Conservation (phyloP, 2,797 vertebrate species). For the Phylloscopus collybita region DNA sequence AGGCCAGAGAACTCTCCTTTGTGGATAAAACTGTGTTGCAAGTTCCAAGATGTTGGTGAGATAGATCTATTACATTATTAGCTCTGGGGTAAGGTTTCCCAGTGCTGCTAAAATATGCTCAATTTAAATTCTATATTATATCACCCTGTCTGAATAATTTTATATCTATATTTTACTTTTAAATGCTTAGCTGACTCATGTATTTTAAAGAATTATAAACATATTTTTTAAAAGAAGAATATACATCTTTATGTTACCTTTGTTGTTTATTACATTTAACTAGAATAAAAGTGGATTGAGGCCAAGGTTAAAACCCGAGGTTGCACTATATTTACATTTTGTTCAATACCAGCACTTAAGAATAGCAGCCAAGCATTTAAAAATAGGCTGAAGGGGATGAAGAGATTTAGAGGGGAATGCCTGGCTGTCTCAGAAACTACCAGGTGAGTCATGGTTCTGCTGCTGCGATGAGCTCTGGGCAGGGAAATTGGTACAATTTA, state of each 20-base stretch:
- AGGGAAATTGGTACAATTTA: neutral
- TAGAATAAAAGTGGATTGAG: constrained; percentile 35
- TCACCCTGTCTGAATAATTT: constrained; percentile 63
- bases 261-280: constrained; percentile 60
- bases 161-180: constrained; percentile 72
- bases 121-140: constrained; percentile 71
- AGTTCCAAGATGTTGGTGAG: constrained; percentile 40
- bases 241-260: constrained; percentile 48
- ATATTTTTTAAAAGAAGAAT: constrained; percentile 9
- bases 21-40: constrained; percentile 63
- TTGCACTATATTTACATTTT: constrained; percentile 60
- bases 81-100: constrained; percentile 65
- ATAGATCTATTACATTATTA: constrained; percentile 60
- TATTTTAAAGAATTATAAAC: constrained; percentile 60
- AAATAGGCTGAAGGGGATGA: constrained; percentile 47
- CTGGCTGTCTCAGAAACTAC: constrained; percentile 31
- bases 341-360: constrained; percentile 57
- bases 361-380: constrained; percentile 59
- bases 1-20: constrained; percentile 64
- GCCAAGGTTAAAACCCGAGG: constrained; percentile 42
- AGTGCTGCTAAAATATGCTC: constrained; percentile 66
- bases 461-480: neutral
- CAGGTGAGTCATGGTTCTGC: constrained; percentile 43
- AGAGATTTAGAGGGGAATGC: constrained; percentile 43
- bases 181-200: constrained; percentile 63